Conservation (phyloP, 2,888 invertebrate genomes). For the Rhingia rostrata region DNA sequence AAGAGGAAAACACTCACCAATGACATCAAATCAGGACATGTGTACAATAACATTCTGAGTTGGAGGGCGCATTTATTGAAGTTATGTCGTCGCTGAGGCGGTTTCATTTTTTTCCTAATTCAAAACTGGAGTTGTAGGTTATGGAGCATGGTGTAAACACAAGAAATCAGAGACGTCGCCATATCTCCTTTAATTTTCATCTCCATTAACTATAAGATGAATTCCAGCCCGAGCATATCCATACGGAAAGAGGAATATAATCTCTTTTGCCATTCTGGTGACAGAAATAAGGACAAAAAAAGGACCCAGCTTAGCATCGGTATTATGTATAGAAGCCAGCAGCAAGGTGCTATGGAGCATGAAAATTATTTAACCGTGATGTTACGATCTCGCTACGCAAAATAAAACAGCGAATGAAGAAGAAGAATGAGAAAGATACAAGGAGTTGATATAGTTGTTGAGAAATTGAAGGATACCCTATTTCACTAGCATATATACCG, state of each 20-base stretch:
- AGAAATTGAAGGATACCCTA: slow-evolving; percentile 39
- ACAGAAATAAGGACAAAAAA: slow-evolving; percentile 26
- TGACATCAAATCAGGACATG: slow-evolving; percentile 70
- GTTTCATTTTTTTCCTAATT: slow-evolving; percentile 28
- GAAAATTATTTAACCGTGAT: slow-evolving; percentile 82
- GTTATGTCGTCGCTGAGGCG: slow-evolving; percentile 47
- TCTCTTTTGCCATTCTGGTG: slow-evolving; percentile 53
- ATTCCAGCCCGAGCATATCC: slow-evolving; percentile 72
- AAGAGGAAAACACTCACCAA: slow-evolving; percentile 44
- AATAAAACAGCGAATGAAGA: slow-evolving; percentile 60
- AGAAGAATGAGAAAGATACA: slow-evolving; percentile 29
- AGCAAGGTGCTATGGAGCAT: slow-evolving; percentile 80
- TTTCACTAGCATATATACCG: not conserved
- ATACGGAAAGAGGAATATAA: slow-evolving; percentile 70
- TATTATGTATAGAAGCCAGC: slow-evolving; percentile 34
- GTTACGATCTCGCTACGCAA: slow-evolving; percentile 77
- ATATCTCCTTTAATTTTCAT: slow-evolving; percentile 74
- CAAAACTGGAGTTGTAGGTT: not conserved
- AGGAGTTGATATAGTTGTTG: not conserved
- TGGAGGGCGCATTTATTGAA: slow-evolving; percentile 64
- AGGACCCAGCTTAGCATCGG: slow-evolving; percentile 46
- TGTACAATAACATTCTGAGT: slow-evolving; percentile 45
- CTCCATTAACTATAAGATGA: slow-evolving; percentile 74
- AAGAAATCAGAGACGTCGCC: slow-evolving; percentile 73
- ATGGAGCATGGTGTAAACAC: slow-evolving; percentile 44